Base-by-base conservation (phyloP, 1,140 invertebrate species). In the Aricia agestis region DNA sequence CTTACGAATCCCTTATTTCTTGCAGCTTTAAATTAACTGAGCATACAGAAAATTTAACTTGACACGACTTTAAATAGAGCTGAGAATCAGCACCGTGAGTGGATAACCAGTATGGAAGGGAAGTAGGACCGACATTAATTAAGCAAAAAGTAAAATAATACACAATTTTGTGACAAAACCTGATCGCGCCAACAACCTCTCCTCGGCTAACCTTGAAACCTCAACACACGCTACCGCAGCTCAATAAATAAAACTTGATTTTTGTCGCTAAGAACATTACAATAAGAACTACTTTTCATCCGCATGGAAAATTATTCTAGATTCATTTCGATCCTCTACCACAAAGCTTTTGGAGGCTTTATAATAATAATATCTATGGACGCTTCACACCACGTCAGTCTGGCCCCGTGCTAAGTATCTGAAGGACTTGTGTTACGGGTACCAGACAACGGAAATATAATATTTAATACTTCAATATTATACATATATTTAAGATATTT, bases 131-230 rank as follows among this genome's bases (percentile, higher is more conserved):
- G 17, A 63, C 59, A 63, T 63, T 63, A 63, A 63, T 63, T 63
- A 63, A 63, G 59, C 59, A 63, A 63, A 63, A 63, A 63, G 59
- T 63, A 63, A 63, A 63, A 63, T 63, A 63, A 63, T 63, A 63
- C 59, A 63, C 19, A 63, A 63, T 63, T 63, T 25, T 19, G 59
- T 63, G 18, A 25, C 59, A 63, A 63, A 63, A 63, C 59, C 59
- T 63, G 59, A 19, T 63, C 59, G 18, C 58, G 59, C 59, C 59
- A 63, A 63, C 59, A 63, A 63, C 59, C 59, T 63, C 59, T 63
- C 59, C 18, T 18, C 59, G 17, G 19, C 1, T 25, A 11, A 63
- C 59, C 59, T 63, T 63, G 59, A 63, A 25, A 25, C 59, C 59
- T 63, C 25, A 25, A 63, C 45, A 63, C 59, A 63, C 59, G 59